A percentile compares a stretch with the other conserved stretches of the same genome.
Evolutionary conservation across 2,888 invertebrate species (phyloP).

Genomic region (Diaperis boleti): DNA sequence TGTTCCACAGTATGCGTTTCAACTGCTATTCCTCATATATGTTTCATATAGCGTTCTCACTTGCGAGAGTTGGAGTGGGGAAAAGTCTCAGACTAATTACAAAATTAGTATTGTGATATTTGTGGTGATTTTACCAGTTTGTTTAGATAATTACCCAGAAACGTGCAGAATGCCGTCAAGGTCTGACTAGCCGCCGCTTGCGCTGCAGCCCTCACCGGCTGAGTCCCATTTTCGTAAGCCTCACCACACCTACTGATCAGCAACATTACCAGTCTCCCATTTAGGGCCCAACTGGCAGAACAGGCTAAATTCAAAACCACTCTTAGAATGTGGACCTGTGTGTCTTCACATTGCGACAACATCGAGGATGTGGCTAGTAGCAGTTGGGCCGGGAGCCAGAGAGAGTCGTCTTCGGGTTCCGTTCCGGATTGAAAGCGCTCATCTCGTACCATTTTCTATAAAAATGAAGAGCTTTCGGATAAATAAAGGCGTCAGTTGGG

Average conservation of each 20-base stretch:
- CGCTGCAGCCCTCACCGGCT: conserved; percentile 87
- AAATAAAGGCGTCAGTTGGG: no score
- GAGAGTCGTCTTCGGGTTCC: conserved; percentile 91
- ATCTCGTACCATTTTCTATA: conserved; percentile 89
- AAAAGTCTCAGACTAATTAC: no score
- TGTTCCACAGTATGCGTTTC: no score
- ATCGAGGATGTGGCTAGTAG: conserved; percentile 86
- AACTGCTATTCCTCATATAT: no score
- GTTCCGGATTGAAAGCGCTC: conserved; percentile 91
- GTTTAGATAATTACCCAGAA: no score
- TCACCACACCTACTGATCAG: conserved; percentile 87
- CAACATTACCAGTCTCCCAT: conserved; percentile 89
- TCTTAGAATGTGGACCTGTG: conserved; percentile 79
- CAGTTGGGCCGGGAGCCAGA: conserved; percentile 93
- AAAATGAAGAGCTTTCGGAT: no score
- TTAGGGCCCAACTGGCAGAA: conserved; percentile 89
- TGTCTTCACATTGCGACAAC: conserved; percentile 85
- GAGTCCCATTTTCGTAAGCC: conserved; percentile 82
- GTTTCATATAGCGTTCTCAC: no score
- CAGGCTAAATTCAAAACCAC: conserved; percentile 90
- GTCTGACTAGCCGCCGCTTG: conserved; percentile 92
- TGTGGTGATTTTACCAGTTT: no score
- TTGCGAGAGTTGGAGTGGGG: no score
- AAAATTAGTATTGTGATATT: no score
- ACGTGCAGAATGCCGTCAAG: conserved; percentile 85